Percentiles rank a stretch among this genome's conserved stretches.
Evolutionary conservation across 2,113 vertebrate genomes (phyloP).

Genomic region (Maccullochella peelii): DNA sequence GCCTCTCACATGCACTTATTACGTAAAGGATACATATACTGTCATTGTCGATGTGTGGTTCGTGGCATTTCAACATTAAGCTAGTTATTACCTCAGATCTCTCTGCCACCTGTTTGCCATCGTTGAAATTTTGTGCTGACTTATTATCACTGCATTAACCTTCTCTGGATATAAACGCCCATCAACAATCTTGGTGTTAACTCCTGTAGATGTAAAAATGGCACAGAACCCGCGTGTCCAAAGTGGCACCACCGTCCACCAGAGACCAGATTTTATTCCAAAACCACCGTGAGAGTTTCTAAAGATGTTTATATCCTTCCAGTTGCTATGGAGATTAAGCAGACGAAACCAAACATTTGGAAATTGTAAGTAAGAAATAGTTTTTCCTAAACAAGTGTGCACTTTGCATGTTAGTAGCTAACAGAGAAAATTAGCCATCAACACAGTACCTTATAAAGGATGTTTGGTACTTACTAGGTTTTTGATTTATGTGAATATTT

Average conservation of each 20-base stretch:
- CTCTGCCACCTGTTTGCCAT: conserved; percentile 41
- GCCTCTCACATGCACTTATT: conserved; percentile 32
- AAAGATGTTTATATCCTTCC: conserved; percentile 71
- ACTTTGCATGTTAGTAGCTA: conserved; percentile 78
- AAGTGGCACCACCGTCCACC: background rate
- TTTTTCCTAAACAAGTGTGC: conserved; percentile 67
- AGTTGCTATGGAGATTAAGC: conserved; percentile 82
- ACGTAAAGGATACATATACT: conserved; percentile 45
- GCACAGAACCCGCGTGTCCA: conserved; percentile 21
- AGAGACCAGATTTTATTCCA: conserved; percentile 44
- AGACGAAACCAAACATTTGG: conserved; percentile 82
- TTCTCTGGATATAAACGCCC: conserved; percentile 63
- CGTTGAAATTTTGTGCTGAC: conserved; percentile 50
- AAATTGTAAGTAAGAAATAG: conserved; percentile 58
- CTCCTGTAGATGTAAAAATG: conserved; percentile 30
- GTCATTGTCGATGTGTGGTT: conserved; percentile 59
- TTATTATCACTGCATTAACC: conserved; percentile 57
- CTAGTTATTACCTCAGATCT: conserved; percentile 74
- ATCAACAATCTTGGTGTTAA: conserved; percentile 40
- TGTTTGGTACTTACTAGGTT: conserved; percentile 60
- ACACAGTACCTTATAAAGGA: conserved; percentile 58
- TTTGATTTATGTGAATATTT: conserved; percentile 72
- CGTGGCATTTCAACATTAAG: conserved; percentile 58
- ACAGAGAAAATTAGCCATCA: conserved; percentile 65
- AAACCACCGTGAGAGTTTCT: conserved; percentile 51